A percentile compares a stretch with the other conserved stretches of the same genome.
Conservation (phyloP, 2,888 invertebrate genomes). For the Caenorhabditis imperialis region DNA sequence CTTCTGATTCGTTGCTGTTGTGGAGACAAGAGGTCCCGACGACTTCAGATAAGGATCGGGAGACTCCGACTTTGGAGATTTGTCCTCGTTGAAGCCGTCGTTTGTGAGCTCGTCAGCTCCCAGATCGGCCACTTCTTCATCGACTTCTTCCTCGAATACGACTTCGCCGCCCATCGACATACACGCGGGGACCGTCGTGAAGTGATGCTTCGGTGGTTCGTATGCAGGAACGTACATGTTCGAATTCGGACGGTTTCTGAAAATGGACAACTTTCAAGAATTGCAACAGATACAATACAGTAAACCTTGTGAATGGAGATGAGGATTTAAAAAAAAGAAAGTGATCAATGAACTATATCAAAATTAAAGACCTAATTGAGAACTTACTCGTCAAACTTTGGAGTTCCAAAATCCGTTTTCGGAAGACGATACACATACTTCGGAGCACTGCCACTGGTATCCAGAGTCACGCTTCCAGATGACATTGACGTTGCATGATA, state of each 20-base stretch:
- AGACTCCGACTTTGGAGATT: constrained; percentile 37
- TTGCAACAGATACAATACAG: neutral
- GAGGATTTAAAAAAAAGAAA: too few relatives aligned
- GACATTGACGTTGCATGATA: constrained; percentile 48
- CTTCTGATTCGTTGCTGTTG: neutral
- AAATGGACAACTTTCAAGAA: too few relatives aligned
- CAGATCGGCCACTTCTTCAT: constrained; percentile 43
- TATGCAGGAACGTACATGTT: constrained; percentile 50
- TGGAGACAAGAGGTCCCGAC: constrained; percentile 37
- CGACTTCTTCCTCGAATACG: constrained; percentile 56
- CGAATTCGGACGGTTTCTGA: constrained; percentile 40
- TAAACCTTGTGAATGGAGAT: too few relatives aligned
- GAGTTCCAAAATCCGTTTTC: constrained; percentile 27
- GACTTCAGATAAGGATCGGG: constrained; percentile 45
- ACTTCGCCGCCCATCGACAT: constrained; percentile 66
- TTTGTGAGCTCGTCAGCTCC: constrained; percentile 32
- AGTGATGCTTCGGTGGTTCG: constrained; percentile 48
- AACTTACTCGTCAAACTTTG: constrained; percentile 45
- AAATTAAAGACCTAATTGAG: too few relatives aligned
- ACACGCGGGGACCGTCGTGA: constrained; percentile 58
- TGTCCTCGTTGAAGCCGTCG: constrained; percentile 37
- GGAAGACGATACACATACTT: constrained; percentile 52
- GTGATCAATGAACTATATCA: too few relatives aligned
- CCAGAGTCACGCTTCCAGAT: constrained; percentile 43
- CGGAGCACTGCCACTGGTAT: constrained; percentile 41